Base-by-base conservation (phyloP, 2,797 vertebrate species). In the Malurus leucopterus region DNA sequence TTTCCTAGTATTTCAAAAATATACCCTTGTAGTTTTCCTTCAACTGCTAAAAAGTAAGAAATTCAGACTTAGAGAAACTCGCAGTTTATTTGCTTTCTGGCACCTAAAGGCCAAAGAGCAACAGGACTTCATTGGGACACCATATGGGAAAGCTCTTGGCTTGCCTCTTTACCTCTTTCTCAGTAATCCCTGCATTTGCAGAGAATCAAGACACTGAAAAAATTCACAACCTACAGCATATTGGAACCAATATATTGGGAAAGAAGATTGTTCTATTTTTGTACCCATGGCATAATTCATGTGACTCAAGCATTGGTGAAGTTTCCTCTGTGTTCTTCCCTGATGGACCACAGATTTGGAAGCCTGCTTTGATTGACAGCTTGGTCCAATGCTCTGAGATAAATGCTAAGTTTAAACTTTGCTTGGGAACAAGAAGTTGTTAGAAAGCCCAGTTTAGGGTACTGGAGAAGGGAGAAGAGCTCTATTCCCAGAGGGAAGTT, bases 31-130 rank as follows among this genome's bases (percentile, higher is more conserved):
- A 55, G 38, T 46, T 82, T 40, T 4, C 22, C n/a, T 91, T 87
- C 30, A 74, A 57, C 68, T 83, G 12, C 51, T 74, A 64, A 74
- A 87, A 82, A 44, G 15, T 23, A 68, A 77, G 38, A 85, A 85
- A 74, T 53, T 80, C 40, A 58, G 20, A 73, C n/a, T 82, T 53
- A 32, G 24, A 70, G 44, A 83, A 91, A 47, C 12, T 77, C 54
- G 18, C 58, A 77, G 54, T 74, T 86, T 71, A 89, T 85, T 85
- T 94, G 27, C 43, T 75, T 86, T 83, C 73, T 88, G 65, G 27
- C 73, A 41, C 36, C 54, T 83, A 68, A 68, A 90, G 46, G 83
- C 32, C 85, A 89, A 89, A 85, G 62, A 87, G 38, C 75, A 77
- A 36, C 30, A 67, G 36, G 40, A 89, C 50, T 91, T 92, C 5